Evolutionary conservation across 2,113 vertebrate species (phyloP), one percentile per base, ranked within the genome.

Genomic region (Vulpes vulpes): DNA sequence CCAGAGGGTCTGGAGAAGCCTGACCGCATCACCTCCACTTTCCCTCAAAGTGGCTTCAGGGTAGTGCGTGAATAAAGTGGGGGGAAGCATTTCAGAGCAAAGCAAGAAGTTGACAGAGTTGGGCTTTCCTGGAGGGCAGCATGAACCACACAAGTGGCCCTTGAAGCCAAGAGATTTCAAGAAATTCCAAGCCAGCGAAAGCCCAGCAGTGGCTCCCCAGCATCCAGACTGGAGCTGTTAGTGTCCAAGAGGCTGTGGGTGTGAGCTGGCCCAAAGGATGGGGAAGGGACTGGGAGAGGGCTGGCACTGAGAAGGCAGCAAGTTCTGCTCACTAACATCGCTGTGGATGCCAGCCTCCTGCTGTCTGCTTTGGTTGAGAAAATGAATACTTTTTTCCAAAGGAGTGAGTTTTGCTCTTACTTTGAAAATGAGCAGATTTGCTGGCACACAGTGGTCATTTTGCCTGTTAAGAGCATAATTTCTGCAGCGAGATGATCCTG

Each of bases 111-210:
- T 91, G 25, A 25, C 55, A 90, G 35, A 11, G 7, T 11, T 5
- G 35, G n/a, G 6, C 38, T 83, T 80, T 80, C 65, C 57, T 16
- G 4, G 25, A 64, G 25, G 35, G 14, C 62, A 87, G 74, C 96
- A 89, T 20, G 32, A 97, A 83, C 57, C 43, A 35, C 57, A 38
- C 10, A 53, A 82, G 83, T 64, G 88, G 87, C 64, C 62, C 22
- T 49, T 67, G 93, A 30, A 93, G 94, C 89, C 94, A 95, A 73
- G 96, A 96, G 92, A 94, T 92, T 95, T 96, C 96, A 65, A 85
- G 86, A 97, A 86, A 85, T 79, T 94, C 78, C 89, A 94, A 95
- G 35, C 73, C 96, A 79, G 90, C 87, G 96, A 30, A 90, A 91
- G 81, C n/a, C 62, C 95, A 81, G 90, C 73, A 97, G 62, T 30